These are phyloP conservation scores for Neomicropteryx cornuta DNA, from an alignment of 1,140 invertebrate genomes.

Conservation along the genomic window DNA sequence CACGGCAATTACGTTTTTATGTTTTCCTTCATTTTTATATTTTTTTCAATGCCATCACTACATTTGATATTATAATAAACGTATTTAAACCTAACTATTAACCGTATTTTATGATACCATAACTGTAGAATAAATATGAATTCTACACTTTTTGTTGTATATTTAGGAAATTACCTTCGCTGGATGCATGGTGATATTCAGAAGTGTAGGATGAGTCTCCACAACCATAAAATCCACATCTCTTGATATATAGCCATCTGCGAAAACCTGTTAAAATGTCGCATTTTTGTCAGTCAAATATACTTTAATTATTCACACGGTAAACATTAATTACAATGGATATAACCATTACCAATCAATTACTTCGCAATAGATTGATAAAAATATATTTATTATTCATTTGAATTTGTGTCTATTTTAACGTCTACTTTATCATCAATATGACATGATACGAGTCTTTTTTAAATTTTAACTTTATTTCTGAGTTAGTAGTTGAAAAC, in stretches of 20 bases:
- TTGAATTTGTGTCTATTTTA: too few relatives aligned
- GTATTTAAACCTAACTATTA: not conserved
- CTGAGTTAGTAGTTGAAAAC: too few relatives aligned
- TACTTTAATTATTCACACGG: not conserved
- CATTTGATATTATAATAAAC: not conserved
- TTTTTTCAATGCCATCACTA: not conserved
- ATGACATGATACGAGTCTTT: too few relatives aligned
- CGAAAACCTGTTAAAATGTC: slow-evolving; percentile 78
- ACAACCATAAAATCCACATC: slow-evolving; percentile 79
- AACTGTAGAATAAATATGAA: slow-evolving; percentile 1
- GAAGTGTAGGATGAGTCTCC: slow-evolving; percentile 71
- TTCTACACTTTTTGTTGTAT: not conserved
- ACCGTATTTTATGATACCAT: slow-evolving; percentile 7
- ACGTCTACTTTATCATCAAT: too few relatives aligned
- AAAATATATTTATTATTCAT: too few relatives aligned
- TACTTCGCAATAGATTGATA: too few relatives aligned
- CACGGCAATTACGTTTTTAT: not conserved
- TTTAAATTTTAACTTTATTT: too few relatives aligned
- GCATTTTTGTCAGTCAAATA: slow-evolving; percentile 14
- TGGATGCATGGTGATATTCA: slow-evolving; percentile 72
- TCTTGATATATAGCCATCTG: slow-evolving; percentile 68
- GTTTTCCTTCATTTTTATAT: not conserved
- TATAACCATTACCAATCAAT: not conserved
- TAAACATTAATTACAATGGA: not conserved
- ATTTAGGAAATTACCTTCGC: slow-evolving; percentile 54